Base-by-base conservation (phyloP, 2,888 invertebrate genomes). In the Drosophila percnosoma region DNA sequence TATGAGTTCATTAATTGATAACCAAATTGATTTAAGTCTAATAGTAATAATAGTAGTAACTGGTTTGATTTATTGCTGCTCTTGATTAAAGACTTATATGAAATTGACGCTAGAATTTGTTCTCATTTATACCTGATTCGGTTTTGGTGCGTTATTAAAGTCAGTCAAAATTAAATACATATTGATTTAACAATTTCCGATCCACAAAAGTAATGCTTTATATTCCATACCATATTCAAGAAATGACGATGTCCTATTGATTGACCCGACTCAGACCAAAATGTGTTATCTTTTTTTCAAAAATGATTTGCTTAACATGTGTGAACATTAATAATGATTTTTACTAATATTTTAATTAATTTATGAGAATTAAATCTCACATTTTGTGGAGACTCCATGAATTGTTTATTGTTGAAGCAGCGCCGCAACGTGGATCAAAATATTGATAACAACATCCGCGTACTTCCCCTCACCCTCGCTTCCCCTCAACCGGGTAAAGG, bases 401-500 rank as follows among this genome's bases (percentile, higher is more conserved):
- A 53, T 21, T 21, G 21, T 34, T 33, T 34, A 24, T 54, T 15
- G 36, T 11, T 36, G 15, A 18, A 3, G 18, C 53, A 18, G 15
- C 18, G 34, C 34, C 53, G 24, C 15, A 18, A 18, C 18, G 24
- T 24, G 18, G 7, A 24, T 24, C 45, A 24, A 45, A 45, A 45
- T 45, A 45, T 15, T 45, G 45, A 45, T 45, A 45, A 45, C 45
- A 29, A 27, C 29, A 60, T 36, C 36, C 63, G 42, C 18, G 18
- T n/a, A 34, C 21, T 51, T 15, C 38, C 24, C 15, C 40, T 42
- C 55, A 21, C 38, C 4, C 36, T 13, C 68, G 10, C 13, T 24
- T 29, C 33, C 21, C 29, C 34, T 31, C 11, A 18, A 6, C 27
- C 52, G 60, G 31, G 11, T 36, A 34, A 42, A 61, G 68, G 78